Evolutionary conservation across 2,888 invertebrate species (phyloP).

Genomic region (Euclidia mi): DNA sequence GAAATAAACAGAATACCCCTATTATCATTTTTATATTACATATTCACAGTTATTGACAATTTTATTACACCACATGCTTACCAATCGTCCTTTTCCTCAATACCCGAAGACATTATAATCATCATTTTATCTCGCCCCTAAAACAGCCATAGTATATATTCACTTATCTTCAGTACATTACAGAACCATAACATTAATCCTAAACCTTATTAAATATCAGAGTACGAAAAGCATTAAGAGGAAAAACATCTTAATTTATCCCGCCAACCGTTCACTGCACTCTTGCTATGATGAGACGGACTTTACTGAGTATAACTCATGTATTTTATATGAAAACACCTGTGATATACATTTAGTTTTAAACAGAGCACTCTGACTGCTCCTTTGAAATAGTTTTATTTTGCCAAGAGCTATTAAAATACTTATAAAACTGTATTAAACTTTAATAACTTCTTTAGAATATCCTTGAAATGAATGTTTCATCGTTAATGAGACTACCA

Average conservation of each 20-base stretch:
- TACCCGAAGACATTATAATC: constrained; percentile 2
- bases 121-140: constrained; percentile 1
- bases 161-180: constrained; percentile 25
- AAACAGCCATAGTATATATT: constrained; percentile 13
- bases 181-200: constrained; percentile 33
- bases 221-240: constrained; percentile 22
- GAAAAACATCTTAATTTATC: constrained; percentile 39
- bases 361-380: not conserved
- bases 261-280: constrained; percentile 20
- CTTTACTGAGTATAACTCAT: constrained; percentile 9
- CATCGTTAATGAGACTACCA: no score
- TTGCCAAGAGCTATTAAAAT: no score
- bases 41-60: constrained; percentile 6
- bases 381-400: no score
- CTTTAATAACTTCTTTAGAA: no score
- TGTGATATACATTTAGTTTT: constrained; percentile 2
- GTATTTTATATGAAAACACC: constrained; percentile 8
- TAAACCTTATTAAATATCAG: constrained; percentile 39
- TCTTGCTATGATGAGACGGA: constrained; percentile 17
- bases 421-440: no score
- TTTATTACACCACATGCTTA: not conserved
- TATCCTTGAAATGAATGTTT: no score
- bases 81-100: constrained; percentile 1
- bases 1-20: constrained; percentile 20
- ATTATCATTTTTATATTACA: constrained; percentile 3